Base-by-base conservation (phyloP, 2,888 invertebrate genomes). In the Iselma pallidipennis region DNA sequence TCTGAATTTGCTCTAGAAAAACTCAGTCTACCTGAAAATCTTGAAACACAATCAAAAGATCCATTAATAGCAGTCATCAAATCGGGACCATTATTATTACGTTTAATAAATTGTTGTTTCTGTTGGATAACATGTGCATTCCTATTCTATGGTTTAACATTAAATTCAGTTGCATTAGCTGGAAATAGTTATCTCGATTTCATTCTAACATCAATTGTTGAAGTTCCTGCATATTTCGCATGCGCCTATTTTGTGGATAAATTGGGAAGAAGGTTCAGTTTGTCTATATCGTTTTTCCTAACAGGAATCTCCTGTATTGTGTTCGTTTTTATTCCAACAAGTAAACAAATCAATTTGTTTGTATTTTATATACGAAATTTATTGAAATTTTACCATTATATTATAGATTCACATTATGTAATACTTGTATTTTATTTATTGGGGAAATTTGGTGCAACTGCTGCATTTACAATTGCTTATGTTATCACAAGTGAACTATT, bases 71-170 rank as follows among this genome's bases (percentile, higher is more conserved):
- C 85, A 74, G 84, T 87, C 26, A 74, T 88, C 12, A 83, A 78
- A 57, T 87, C 87, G 0, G 82, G 78, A 48, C 83, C 83, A 19
- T 74, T 90, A 12, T 76, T 87, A 63, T 72, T 83, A 0, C 82
- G 89, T 31, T 80, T 89, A 49, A 69, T 84, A 1, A 87, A 88
- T 54, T 91, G 91, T 67, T 89, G 89, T n/a, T 86, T 91, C 69
- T 91, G 91, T 83, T 92, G 92, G 92, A 87, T 91, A 14, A 89
- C 91, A 0, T 88, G 90, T 71, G 89, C 91, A 0, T 88, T 93
- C 66, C 88, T 92, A 19, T 94, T 91, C 78, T 93, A 92, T 73
- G 94, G 94, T 0, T 80, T 94, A 37, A 91, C 91, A 0, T 84
- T 94, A 56, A 92, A 91, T 80, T 88, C 92, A 0, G 91, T 91